phyloP scores from a whole-genome alignment of 2,888 invertebrate species.

The Rosalia funebris region DNA sequence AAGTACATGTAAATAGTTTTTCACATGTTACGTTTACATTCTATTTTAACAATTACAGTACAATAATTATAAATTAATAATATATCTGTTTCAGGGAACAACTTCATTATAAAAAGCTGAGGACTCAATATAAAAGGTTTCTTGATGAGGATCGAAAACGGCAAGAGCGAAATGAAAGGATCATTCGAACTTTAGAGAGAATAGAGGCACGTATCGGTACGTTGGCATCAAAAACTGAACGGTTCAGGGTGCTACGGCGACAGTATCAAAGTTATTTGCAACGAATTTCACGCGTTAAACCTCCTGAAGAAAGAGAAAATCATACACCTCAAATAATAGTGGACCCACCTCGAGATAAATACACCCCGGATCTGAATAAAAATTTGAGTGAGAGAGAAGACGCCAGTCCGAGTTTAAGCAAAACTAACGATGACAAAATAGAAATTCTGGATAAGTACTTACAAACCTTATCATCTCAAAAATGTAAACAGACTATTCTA shows the following conservation, averaged over 20 bases:
- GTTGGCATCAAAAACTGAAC: constrained; percentile 70
- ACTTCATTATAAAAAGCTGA: constrained; percentile 58
- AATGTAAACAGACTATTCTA: constrained; percentile 38
- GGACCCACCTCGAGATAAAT: background rate
- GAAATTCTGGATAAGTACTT: constrained; percentile 50
- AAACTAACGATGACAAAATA: constrained; percentile 41
- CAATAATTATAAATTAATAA: no score
- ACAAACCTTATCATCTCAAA: constrained; percentile 44
- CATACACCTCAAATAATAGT: background rate
- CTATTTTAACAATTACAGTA: no score
- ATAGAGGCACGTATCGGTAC: constrained; percentile 69
- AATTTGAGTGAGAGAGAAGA: constrained; percentile 12
- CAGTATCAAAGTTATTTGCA: constrained; percentile 56
- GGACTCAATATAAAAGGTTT: constrained; percentile 65
- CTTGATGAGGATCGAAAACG: constrained; percentile 70
- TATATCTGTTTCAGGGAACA: constrained; percentile 55
- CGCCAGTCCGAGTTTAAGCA: constrained; percentile 25
- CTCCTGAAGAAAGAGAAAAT: background rate
- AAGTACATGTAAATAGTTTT: no score
- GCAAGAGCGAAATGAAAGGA: constrained; percentile 70
- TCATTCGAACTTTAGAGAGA: constrained; percentile 68
- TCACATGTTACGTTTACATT: no score
- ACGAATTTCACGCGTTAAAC: constrained; percentile 30
- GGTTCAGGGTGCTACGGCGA: constrained; percentile 66
- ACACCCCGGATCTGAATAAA: background rate